phyloP scores from a whole-genome alignment of 2,113 vertebrate genomes.

The Vulpes ferrilata region DNA sequence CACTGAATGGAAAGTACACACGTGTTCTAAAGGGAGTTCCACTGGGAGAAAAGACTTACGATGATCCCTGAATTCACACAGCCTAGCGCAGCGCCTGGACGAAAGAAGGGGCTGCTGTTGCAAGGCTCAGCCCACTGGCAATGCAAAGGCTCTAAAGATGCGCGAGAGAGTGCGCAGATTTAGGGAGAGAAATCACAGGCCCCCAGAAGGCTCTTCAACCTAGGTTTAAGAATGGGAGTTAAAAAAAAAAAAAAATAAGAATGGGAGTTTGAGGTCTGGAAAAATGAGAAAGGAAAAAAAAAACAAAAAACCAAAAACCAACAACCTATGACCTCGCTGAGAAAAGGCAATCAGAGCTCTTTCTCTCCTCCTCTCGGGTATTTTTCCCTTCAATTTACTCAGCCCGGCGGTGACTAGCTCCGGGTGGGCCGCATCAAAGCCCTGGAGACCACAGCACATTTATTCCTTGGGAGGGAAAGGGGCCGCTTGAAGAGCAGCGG shows the following conservation, averaged over 20 bases:
- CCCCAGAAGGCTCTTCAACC: background rate
- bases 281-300: background rate
- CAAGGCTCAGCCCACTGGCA: background rate
- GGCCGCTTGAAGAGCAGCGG: background rate
- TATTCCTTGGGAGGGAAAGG: background rate
- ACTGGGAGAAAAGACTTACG: background rate
- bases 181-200: background rate
- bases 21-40: background rate
- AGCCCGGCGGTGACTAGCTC: background rate
- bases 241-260: background rate
- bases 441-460: background rate
- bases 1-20: background rate
- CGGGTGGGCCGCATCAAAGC: background rate
- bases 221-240: background rate
- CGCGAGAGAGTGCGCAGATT: background rate
- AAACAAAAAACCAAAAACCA: no score
- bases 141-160: background rate
- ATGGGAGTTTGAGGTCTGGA: background rate
- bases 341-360: background rate
- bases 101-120: background rate
- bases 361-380: background rate
- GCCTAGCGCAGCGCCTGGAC: background rate
- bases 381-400: background rate
- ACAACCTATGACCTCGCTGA: background rate
- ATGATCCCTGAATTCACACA: background rate